Conservation (phyloP, 2,113 vertebrate genomes). For the Peromyscus californicus region DNA sequence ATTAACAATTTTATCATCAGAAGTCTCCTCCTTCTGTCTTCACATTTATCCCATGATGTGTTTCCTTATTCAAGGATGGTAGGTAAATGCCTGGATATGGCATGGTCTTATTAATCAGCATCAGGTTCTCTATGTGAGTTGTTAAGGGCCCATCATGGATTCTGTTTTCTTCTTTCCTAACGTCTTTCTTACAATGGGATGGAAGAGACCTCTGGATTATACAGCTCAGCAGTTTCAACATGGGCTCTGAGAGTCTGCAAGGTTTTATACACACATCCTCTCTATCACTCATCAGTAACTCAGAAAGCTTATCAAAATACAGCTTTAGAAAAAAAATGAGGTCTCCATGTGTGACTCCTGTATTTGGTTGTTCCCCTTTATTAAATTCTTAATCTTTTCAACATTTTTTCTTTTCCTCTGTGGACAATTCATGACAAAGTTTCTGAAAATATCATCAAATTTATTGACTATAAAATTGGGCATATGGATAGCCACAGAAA, state of each 20-base stretch:
- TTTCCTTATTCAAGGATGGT: conserved; percentile 11
- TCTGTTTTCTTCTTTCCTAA: not conserved
- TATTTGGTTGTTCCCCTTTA: conserved; percentile 38
- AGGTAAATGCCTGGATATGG: not conserved
- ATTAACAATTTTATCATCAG: conserved; percentile 5
- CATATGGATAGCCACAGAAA: conserved; percentile 51
- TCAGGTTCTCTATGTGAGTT: not conserved
- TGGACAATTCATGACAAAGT: conserved; percentile 46
- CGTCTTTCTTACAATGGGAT: not conserved
- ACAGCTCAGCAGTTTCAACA: not conserved
- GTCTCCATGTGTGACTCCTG: not conserved
- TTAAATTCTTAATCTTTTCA: conserved; percentile 56
- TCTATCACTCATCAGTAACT: not conserved
- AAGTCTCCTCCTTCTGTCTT: conserved; percentile 12
- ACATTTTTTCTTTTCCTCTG: conserved; percentile 38
- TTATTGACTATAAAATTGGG: conserved; percentile 45
- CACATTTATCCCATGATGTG: not conserved
- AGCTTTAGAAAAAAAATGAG: conserved; percentile 44
- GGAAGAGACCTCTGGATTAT: not conserved
- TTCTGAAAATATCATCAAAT: conserved; percentile 65
- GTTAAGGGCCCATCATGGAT: not conserved
- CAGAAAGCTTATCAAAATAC: not conserved
- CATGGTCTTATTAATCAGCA: not conserved
- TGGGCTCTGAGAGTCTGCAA: not conserved
- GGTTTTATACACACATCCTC: not conserved